phyloP scores from a whole-genome alignment of 2,888 invertebrate genomes.

The Norana najaformis region DNA sequence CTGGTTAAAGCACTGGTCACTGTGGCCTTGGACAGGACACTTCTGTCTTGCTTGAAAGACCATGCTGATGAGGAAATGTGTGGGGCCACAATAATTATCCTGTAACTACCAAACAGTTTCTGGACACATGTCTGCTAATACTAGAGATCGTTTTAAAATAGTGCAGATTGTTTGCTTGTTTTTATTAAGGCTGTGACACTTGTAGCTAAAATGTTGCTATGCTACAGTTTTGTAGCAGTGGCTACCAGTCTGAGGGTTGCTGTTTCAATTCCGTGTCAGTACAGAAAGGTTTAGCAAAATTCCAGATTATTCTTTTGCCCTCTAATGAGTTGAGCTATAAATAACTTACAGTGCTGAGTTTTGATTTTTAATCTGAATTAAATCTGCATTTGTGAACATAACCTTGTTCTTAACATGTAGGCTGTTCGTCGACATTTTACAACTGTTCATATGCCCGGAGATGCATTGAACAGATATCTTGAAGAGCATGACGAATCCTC shows the following conservation, averaged over 20 bases:
- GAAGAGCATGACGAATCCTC: background rate
- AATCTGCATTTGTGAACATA: too few species aligned
- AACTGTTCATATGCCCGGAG: background rate
- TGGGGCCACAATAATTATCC: background rate
- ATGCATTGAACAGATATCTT: background rate
- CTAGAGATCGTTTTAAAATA: background rate
- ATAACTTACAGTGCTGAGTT: background rate
- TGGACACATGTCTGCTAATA: background rate
- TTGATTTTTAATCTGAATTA: background rate
- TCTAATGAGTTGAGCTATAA: background rate
- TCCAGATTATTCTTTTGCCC: background rate
- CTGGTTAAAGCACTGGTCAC: background rate
- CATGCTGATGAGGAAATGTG: background rate
- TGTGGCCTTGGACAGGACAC: background rate
- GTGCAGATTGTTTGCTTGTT: background rate
- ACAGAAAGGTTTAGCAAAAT: background rate
- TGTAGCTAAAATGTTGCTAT: conserved; percentile 8
- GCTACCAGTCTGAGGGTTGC: too few species aligned
- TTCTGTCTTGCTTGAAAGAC: background rate
- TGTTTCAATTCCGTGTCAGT: background rate
- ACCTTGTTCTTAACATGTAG: background rate
- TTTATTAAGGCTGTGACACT: background rate
- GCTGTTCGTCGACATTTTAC: background rate
- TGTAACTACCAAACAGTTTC: background rate
- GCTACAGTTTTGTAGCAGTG: background rate